Evolutionary conservation across 1,140 invertebrate genomes (phyloP), one percentile per base, ranked within the genome.

Genomic region (Neuroterus valhalla): DNA sequence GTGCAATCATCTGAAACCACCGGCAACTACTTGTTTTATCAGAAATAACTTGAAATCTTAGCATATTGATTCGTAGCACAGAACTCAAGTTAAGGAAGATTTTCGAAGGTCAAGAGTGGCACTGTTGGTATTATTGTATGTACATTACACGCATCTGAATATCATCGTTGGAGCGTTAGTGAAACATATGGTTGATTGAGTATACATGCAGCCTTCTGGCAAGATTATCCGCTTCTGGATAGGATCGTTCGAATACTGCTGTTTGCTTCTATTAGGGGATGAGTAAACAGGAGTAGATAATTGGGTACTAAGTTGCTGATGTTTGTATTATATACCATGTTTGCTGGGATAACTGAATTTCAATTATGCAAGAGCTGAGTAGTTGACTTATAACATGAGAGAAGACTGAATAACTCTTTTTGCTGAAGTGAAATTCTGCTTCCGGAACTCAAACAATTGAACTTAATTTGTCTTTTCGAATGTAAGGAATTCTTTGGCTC

Each of bases 111-210:
- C 55, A 38, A 38, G n/a, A 62, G 55, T 38, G 55, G 31, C 55
- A 38, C 8, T 62, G 14, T 26, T 15, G 26, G 31, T 62, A 62
- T 62, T 62, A n/a, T 62, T 62, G 26, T 62, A 31, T 15, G 23
- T 38, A 62, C 55, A 31, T 62, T 15, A 62, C 31, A 31, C 23
- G 5, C 23, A 12, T 21, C 15, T 62, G 52, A 62, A 62, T 62
- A 62, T 62, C 26, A 62, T 62, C 55, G 23, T n/a, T 62, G 26
- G n/a, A 62, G 23, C 55, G 55, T 31, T 31, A 14, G 55, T n/a
- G 55, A 62, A 62, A 62, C 23, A 62, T 62, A 62, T 15, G 55
- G 55, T n/a, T 62, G 55, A 62, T 62, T 26, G 26, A 62, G 55
- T 62, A 26, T 62, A 62, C 55, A 62, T 31, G 55, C 14, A 62